Conservation (phyloP, 1,140 invertebrate genomes). For the Drosophila auraria region DNA sequence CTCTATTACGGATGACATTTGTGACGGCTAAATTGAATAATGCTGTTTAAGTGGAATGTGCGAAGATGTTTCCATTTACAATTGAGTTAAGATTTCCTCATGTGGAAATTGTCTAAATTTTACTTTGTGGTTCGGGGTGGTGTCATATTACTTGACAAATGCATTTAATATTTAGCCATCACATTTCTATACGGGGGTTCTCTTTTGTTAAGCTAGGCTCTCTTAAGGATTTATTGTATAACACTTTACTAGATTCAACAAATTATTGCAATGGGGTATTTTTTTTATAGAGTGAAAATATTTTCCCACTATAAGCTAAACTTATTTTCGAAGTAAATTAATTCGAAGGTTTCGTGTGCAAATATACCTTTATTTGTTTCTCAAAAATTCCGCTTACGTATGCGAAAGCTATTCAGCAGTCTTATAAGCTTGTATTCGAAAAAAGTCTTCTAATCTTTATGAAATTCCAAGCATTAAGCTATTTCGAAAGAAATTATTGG, state of each 20-base stretch:
- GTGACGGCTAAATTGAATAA: conserved; percentile 50
- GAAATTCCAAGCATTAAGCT: background rate
- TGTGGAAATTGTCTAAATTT: conserved; percentile 11
- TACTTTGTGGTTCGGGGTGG: background rate
- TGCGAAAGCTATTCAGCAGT: background rate
- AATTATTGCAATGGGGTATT: background rate
- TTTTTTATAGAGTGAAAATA: background rate
- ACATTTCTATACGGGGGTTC: background rate
- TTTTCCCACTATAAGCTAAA: background rate
- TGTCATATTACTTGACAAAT: conserved; percentile 5
- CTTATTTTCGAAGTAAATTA: background rate
- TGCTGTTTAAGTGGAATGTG: conserved; percentile 38
- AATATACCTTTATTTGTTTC: too few relatives aligned
- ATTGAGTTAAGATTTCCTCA: conserved; percentile 4
- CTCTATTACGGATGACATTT: conserved; percentile 57
- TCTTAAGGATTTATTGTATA: conserved; percentile 1
- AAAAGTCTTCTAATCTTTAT: background rate
- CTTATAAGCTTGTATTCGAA: background rate
- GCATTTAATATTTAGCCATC: conserved; percentile 1
- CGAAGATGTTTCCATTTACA: conserved; percentile 10
- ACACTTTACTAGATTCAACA: background rate
- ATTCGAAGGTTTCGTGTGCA: too few relatives aligned
- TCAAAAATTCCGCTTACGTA: too few relatives aligned
- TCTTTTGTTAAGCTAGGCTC: background rate
- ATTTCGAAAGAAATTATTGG: background rate